Evolutionary conservation across 1,140 invertebrate genomes (phyloP).

Genomic region (Agrypnia vestita): DNA sequence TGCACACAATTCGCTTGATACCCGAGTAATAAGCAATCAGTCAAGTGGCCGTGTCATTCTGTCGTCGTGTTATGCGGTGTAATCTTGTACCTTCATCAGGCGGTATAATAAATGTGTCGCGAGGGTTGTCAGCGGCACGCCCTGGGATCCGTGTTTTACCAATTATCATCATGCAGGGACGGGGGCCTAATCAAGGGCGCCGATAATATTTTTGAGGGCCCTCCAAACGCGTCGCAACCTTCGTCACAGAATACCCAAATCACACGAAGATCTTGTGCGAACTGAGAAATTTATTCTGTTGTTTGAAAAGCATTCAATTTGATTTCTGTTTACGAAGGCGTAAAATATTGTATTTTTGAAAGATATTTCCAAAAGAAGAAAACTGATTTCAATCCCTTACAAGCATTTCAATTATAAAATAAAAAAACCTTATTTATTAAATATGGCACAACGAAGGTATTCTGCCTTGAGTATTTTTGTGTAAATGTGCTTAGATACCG

Average conservation of each 20-base stretch:
- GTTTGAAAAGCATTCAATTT: conserved; percentile 4
- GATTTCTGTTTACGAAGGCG: not conserved
- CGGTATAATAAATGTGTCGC: conserved; percentile 58
- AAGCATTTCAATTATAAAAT: no score
- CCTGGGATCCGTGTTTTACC: conserved; percentile 21
- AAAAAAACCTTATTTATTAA: no score
- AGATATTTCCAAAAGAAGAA: no score
- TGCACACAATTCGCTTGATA: conserved; percentile 23
- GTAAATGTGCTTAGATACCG: no score
- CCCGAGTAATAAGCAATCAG: conserved; percentile 55
- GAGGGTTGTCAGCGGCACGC: conserved; percentile 52
- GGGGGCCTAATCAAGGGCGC: conserved; percentile 36
- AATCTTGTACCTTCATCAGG: conserved; percentile 57
- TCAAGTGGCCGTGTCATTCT: conserved; percentile 52
- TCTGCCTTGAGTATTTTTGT: no score
- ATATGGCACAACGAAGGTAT: no score
- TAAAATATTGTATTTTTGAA: not conserved
- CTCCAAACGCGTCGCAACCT: conserved; percentile 28
- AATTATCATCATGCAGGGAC: conserved; percentile 4
- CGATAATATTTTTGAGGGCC: conserved; percentile 39
- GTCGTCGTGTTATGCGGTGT: conserved; percentile 51
- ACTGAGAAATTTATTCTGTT: conserved; percentile 3
- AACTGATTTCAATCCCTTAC: no score
- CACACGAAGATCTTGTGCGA: not conserved
- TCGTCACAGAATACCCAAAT: conserved; percentile 38